phyloP scores from a whole-genome alignment of 2,888 invertebrate species.

The Epistrophe eligans region DNA sequence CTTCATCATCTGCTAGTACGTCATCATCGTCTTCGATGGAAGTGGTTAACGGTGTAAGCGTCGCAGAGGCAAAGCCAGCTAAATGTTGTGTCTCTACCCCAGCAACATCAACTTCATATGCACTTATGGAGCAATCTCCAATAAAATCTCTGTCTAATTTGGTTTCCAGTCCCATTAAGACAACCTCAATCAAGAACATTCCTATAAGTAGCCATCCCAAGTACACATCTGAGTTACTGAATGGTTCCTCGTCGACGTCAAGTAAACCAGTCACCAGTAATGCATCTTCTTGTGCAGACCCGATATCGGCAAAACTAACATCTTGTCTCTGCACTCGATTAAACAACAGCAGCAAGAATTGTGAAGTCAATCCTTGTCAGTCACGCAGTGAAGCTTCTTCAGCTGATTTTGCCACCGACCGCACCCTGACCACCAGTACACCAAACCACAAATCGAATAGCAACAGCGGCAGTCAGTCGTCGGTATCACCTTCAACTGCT shows the following conservation, averaged over 20 bases:
- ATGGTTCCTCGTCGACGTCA: slow-evolving; percentile 31
- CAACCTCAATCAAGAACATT: slow-evolving; percentile 82
- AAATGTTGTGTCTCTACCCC: slow-evolving; percentile 50
- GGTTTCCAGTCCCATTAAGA: slow-evolving; percentile 85
- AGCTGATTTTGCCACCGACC: slow-evolving; percentile 51
- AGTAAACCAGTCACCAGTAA: slow-evolving; percentile 47
- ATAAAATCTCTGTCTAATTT: slow-evolving; percentile 87
- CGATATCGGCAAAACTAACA: slow-evolving; percentile 84
- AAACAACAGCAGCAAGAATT: slow-evolving; percentile 77
- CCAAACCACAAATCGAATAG: slow-evolving; percentile 71
- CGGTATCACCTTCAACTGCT: slow-evolving; percentile 76
- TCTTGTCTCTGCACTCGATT: slow-evolving; percentile 84
- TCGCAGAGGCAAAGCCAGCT: slow-evolving; percentile 38
- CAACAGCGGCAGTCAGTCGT: slow-evolving; percentile 44
- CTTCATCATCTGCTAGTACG: slow-evolving; percentile 18
- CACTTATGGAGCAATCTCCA: slow-evolving; percentile 85
- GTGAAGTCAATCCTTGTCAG: slow-evolving; percentile 77
- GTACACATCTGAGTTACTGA: slow-evolving; percentile 54
- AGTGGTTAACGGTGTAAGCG: slow-evolving; percentile 17
- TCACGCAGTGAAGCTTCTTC: slow-evolving; percentile 62
- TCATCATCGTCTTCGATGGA: slow-evolving; percentile 42
- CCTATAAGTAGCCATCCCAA: slow-evolving; percentile 76
- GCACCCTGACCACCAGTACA: slow-evolving; percentile 68
- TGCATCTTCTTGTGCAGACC: slow-evolving; percentile 78
- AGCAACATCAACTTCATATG: slow-evolving; percentile 58